Evolutionary conservation across 2,113 vertebrate species (phyloP), one percentile per base, ranked within the genome.

Genomic region (Cebidichthys violaceus): DNA sequence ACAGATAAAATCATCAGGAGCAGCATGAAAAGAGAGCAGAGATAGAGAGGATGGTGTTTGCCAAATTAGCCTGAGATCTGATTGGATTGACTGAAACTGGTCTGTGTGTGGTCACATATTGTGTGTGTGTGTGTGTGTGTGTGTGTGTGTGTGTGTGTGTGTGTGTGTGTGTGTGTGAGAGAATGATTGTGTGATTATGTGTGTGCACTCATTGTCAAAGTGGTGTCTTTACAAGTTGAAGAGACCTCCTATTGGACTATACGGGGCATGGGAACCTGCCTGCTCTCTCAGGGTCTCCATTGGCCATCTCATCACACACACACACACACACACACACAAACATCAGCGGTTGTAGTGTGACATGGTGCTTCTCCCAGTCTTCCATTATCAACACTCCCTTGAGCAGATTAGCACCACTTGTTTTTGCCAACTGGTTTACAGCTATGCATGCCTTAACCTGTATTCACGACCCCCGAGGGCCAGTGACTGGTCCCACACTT

Each of bases 211-310:
- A 57, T 41, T 87, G 83, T 75, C 61, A 88, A 72, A 73, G 69
- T 83, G n/a, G 41, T 72, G 88, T 86, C 83, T 87, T 77, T 80
- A 73, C 78, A 86, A 90, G 84, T 86, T 85, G 82, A 90, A 78
- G 79, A 89, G 81, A 82, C 82, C 83, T 89, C 84, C 78, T 77
- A 68, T 89, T 91, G 86, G 85, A 67, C 85, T 65, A 57, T 33
- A 71, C 27, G 57, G 92, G 92, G 90, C 93, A 93, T 95, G 93
- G 92, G 94, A 94, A 94, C 76, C 78, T 90, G 84, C 76, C 78
- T 90, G 84, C 75, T 83, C 86, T 81, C 86, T 79, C 77, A 55
- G 79, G 84, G 82, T 89, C 83, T 88, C 85, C 84, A 87, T 88
- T 92, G 89, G 91, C 83, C 85, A 86, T 85, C 84, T 71, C 64